Percentiles rank a stretch among this genome's conserved stretches.
Evolutionary conservation across 2,113 vertebrate species (phyloP).

Genomic region (Chloropsis cyanopogon): DNA sequence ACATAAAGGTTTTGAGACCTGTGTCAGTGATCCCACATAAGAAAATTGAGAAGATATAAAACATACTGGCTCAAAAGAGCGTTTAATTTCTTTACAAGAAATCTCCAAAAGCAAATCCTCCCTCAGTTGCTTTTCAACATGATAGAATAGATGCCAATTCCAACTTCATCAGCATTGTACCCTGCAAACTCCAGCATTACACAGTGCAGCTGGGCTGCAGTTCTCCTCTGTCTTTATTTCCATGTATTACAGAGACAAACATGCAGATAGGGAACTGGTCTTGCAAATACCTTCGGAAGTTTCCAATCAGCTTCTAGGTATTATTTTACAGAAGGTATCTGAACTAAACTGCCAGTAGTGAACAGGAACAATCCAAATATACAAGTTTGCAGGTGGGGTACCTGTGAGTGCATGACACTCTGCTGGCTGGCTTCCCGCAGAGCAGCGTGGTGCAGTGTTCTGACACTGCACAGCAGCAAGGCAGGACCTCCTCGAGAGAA

Average conservation of each 20-base stretch:
- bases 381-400: neutral
- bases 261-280: neutral
- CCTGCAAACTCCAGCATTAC: neutral
- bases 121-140: neutral
- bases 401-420: neutral
- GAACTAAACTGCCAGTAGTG: neutral
- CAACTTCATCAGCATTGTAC: neutral
- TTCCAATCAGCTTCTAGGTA: neutral
- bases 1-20: neutral
- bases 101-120: neutral
- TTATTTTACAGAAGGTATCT: neutral
- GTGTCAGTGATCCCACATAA: neutral
- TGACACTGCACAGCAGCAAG: fast-evolving
- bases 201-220: neutral
- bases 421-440: neutral
- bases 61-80: neutral
- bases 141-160: neutral
- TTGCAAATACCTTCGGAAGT: neutral
- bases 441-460: neutral
- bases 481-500: neutral
- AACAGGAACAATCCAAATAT: neutral
- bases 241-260: neutral
- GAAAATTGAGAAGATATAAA: neutral
- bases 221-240: neutral
- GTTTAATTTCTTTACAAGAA: neutral